These are phyloP conservation scores for Passer montanus DNA, from an alignment of 2,113 vertebrate species.

Conservation along the genomic window DNA sequence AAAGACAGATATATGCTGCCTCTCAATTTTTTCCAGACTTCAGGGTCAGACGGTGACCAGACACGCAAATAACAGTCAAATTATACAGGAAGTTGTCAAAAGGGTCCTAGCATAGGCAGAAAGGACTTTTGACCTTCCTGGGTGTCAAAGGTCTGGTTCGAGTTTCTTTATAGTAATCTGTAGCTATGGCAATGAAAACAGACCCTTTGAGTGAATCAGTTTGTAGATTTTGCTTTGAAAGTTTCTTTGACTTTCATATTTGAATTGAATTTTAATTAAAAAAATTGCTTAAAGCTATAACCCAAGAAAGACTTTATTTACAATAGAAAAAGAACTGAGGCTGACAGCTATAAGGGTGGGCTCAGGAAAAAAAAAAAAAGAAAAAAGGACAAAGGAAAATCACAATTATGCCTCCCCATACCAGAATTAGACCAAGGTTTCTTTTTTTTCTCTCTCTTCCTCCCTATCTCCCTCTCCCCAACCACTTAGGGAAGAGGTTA, in stretches of 20 bases:
- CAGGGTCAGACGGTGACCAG: slow-evolving; percentile 79
- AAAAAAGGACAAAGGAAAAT: neutral
- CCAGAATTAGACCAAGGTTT: slow-evolving; percentile 16
- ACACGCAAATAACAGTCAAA: slow-evolving; percentile 84
- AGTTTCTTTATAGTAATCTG: slow-evolving; percentile 83
- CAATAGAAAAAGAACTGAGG: slow-evolving; percentile 17
- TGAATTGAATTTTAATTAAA: slow-evolving; percentile 64
- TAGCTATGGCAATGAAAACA: slow-evolving; percentile 76
- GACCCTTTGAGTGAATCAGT: slow-evolving; percentile 69
- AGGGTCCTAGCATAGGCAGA: slow-evolving; percentile 75
- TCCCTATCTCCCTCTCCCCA: neutral
- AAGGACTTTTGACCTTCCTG: slow-evolving; percentile 78
- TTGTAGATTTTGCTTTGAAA: slow-evolving; percentile 65
- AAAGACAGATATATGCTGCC: slow-evolving; percentile 46
- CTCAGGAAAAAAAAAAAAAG: neutral
- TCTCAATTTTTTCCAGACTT: slow-evolving; percentile 79
- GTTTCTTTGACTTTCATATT: slow-evolving; percentile 64
- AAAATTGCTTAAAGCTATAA: slow-evolving; percentile 45
- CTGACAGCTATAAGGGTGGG: slow-evolving; percentile 15
- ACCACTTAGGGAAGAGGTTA: slow-evolving; percentile 30
- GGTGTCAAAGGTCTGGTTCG: slow-evolving; percentile 84
- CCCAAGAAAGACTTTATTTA: slow-evolving; percentile 61
- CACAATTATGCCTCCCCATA: neutral
- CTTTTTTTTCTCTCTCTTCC: neutral
- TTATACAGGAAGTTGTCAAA: slow-evolving; percentile 88